Evolutionary conservation across 2,113 vertebrate species (phyloP).

Genomic region (Mirounga angustirostris): DNA sequence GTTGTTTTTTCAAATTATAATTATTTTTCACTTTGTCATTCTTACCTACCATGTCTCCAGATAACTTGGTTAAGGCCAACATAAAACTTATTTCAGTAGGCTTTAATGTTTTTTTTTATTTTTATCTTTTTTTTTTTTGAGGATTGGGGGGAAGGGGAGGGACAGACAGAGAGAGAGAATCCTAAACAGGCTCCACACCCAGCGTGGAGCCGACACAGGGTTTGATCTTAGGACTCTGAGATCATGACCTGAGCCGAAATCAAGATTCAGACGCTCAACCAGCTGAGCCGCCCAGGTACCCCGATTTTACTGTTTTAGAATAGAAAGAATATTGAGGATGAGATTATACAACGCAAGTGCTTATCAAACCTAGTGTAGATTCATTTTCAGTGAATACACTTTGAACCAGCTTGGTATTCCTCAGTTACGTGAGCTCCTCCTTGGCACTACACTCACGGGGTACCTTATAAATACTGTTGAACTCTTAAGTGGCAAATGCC

Average conservation of each 20-base stretch:
- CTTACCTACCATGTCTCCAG: neutral
- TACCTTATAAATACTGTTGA: neutral
- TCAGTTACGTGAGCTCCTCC: neutral
- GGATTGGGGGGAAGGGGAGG: neutral
- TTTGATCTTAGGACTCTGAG: neutral
- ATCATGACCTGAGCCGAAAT: neutral
- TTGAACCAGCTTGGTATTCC: neutral
- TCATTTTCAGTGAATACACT: neutral
- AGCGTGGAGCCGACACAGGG: neutral
- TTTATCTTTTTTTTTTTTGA: neutral
- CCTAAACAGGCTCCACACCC: neutral
- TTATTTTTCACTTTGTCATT: slow-evolving; percentile 43
- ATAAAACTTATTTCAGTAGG: neutral
- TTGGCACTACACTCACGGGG: neutral
- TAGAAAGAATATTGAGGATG: neutral
- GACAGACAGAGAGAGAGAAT: neutral
- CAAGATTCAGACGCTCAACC: neutral
- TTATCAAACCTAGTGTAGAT: neutral
- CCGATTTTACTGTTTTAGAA: slow-evolving; percentile 1
- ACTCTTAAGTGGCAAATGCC: neutral
- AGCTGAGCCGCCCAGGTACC: neutral
- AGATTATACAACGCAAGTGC: neutral
- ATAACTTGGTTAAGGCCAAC: neutral
- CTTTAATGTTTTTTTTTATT: neutral
- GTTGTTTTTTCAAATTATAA: neutral